A percentile compares a stretch with the other conserved stretches of the same genome.
Evolutionary conservation across 2,888 invertebrate genomes (phyloP).

Genomic region (Cheilosia variabilis): DNA sequence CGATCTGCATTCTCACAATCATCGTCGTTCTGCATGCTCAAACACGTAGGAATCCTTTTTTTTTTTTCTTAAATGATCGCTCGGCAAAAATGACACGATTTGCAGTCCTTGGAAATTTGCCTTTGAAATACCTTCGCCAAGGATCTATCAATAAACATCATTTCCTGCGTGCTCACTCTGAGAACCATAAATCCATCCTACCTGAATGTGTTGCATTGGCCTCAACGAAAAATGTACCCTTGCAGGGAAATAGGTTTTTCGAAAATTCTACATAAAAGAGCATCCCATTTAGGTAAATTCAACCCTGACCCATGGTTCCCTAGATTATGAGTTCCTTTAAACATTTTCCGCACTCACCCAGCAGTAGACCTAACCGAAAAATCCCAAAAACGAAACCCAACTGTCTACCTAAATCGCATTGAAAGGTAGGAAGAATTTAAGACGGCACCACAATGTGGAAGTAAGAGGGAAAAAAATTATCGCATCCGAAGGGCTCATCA

Average conservation of each 20-base stretch:
- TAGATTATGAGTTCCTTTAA: constrained; percentile 53
- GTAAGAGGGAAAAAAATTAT: constrained; percentile 35
- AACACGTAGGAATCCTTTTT: constrained; percentile 44
- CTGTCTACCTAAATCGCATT: constrained; percentile 61
- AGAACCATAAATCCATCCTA: constrained; percentile 36
- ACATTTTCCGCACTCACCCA: constrained; percentile 29
- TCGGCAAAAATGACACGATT: constrained; percentile 33
- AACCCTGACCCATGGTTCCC: constrained; percentile 59
- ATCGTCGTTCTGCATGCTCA: not conserved
- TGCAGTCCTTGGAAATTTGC: constrained; percentile 43
- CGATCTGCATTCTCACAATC: constrained; percentile 24
- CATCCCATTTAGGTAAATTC: constrained; percentile 65
- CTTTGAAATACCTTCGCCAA: constrained; percentile 20
- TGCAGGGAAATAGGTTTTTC: constrained; percentile 28
- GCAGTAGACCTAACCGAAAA: constrained; percentile 34
- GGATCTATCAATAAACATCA: constrained; percentile 54
- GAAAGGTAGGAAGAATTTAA: constrained; percentile 22
- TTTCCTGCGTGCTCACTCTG: constrained; percentile 28
- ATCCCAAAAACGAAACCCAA: constrained; percentile 51
- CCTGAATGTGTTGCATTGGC: constrained; percentile 48
- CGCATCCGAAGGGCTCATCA: constrained; percentile 69
- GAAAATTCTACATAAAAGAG: constrained; percentile 54
- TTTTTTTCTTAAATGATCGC: not conserved
- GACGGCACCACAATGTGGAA: not conserved
- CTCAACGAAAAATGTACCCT: constrained; percentile 40